phyloP scores from a whole-genome alignment of 2,797 vertebrate species.

The Artibeus lituratus region DNA sequence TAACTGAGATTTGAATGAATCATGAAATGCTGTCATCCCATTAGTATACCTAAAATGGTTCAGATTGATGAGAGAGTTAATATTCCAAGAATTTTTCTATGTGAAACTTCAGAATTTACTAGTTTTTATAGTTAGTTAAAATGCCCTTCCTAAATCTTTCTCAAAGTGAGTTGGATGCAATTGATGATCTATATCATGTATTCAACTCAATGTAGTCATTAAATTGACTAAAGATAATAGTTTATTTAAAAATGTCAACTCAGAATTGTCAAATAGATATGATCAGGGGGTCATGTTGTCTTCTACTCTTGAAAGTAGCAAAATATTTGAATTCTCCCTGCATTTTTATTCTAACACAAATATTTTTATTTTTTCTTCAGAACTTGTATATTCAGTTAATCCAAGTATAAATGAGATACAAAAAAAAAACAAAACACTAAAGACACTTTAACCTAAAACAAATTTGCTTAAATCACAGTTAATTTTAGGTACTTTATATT shows the following conservation, averaged over 20 bases:
- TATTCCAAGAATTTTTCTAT: not conserved
- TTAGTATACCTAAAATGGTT: slow-evolving; percentile 55
- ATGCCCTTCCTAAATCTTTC: not conserved
- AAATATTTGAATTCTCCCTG: not conserved
- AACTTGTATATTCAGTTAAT: not conserved
- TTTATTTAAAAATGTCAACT: slow-evolving; percentile 10
- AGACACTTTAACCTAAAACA: not conserved
- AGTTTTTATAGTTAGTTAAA: not conserved
- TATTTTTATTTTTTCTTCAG: not conserved
- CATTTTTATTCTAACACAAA: not conserved
- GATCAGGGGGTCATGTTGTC: not conserved
- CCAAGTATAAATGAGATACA: not conserved
- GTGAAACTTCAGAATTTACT: slow-evolving; percentile 2
- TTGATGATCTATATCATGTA: not conserved
- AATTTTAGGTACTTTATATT: not conserved
- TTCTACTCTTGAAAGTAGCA: not conserved
- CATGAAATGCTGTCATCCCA: slow-evolving; percentile 30
- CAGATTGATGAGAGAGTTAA: slow-evolving; percentile 47
- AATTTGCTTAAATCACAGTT: not conserved
- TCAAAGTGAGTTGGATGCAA: not conserved
- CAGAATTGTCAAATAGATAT: not conserved
- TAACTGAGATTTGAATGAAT: slow-evolving; percentile 68
- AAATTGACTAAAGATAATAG: slow-evolving; percentile 19
- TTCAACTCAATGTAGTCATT: not conserved
- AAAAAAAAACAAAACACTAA: not conserved